Evolutionary conservation across 2,113 vertebrate genomes (phyloP), one percentile per base, ranked within the genome.

Genomic region (Engystomops pustulosus): DNA sequence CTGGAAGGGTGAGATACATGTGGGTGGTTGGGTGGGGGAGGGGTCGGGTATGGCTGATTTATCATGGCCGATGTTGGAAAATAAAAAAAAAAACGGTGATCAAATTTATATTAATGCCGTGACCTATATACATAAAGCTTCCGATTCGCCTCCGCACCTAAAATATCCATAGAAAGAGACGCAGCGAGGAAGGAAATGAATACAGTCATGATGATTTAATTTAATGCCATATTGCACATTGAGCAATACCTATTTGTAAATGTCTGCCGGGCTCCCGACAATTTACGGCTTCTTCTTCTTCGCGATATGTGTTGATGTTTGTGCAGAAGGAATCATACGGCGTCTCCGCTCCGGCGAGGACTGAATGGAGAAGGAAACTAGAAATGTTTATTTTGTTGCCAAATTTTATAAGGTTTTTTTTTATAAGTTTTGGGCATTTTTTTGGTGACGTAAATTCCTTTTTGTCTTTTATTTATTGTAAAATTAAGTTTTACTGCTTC

Each of bases 41-140:
- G 83, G 88, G 80, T 75, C 84, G 62, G 87, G 87, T 82, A 87
- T 20, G 80, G 89, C 92, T 96, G 96, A 98, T 97, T 96, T 95
- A 98, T 96, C 91, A 93, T 89, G 86, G 88, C 86, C 93, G 91
- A 93, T 92, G 93, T 92, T 94, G 89, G 92, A 93, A 94, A 96
- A 94, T 94, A 93, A 93, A 94, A 74, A 96, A 95, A 90, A 93
- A 93, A 95, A 91, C 94, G 91, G 91, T 88, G 90, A 92, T 91
- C 93, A 93, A 92, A 95, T 95, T 94, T 92, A 96, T 96, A 94
- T 94, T 92, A 91, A 93, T 91, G 92, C 86, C 90, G 87, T 92
- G 91, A 90, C 93, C 90, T 92, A 91, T 92, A 90, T 93, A 91
- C 89, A 90, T 91, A 92, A 91, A 87, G 79, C 71, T 83, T 85